Base-by-base conservation (phyloP, 2,113 vertebrate species). In the Lophochroa leadbeateri region DNA sequence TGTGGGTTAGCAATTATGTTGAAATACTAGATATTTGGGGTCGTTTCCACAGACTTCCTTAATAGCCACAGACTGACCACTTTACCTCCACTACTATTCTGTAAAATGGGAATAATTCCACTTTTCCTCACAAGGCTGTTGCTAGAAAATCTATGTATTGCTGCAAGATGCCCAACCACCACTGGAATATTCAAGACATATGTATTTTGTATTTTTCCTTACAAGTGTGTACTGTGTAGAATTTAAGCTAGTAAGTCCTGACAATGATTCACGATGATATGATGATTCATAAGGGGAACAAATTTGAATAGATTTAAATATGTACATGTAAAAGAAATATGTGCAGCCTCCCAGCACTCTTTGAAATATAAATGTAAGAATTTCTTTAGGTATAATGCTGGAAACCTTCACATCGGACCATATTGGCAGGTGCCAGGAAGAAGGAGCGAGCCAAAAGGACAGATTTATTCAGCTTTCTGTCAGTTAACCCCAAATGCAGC, bases 251-350 rank as follows among this genome's bases (percentile, higher is more conserved):
- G 23, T 92, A 89, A 87, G 28, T 75, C 70, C 52, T 0, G 0
- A 87, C 1, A 14, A 92, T 85, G 80, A 93, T 88, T 92, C 89
- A 81, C 4, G 68, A 63, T 37, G 79, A 96, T 72, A 63, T 1
- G 9, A 64, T 83, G 94, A 93, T 80, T 96, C 86, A 69, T 57
- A 87, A 75, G 74, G 91, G 61, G 93, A 95, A 87, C 28, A 72
- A 89, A 97, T 91, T 87, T 89, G 86, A 89, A 94, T 92, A 95
- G 35, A 89, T 96, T 96, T 89, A 91, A 96, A 96, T 95, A 79
- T 33, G 74, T 76, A 52, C 70, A 85, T 44, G 83, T 76, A 68
- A 91, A 87, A 94, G 65, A 91, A 97, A 53, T 55, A 52, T 16
- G 57, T 79, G 57, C 0, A 0, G 77, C 78, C 86, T 96, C 65